These are phyloP conservation scores for Idaea biselata DNA, from an alignment of 2,888 invertebrate species.

Conservation along the genomic window DNA sequence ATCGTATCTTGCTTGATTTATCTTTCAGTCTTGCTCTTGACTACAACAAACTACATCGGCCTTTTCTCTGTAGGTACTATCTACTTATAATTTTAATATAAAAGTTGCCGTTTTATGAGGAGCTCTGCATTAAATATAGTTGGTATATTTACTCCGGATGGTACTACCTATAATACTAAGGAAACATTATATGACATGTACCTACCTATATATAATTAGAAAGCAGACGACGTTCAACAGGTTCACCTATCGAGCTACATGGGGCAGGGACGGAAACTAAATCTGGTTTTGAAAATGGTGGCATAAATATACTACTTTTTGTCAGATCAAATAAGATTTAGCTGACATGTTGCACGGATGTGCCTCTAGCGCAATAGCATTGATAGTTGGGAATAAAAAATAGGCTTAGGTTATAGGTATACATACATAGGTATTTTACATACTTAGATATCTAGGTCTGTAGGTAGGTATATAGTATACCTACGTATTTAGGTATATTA, in stretches of 20 bases:
- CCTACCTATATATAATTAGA: conserved; percentile 15
- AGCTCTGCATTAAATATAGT: background rate
- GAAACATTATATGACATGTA: conserved; percentile 10
- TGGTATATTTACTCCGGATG: background rate
- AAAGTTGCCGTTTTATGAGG: no score
- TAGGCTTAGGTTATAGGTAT: no score
- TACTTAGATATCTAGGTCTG: no score
- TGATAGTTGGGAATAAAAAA: conserved; percentile 23
- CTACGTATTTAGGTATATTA: no score
- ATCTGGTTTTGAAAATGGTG: conserved; percentile 14
- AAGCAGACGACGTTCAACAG: conserved; percentile 9
- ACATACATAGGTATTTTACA: no score
- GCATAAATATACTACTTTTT: background rate
- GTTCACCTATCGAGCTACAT: conserved; percentile 2
- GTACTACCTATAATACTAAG: background rate
- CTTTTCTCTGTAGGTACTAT: background rate
- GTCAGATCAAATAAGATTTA: background rate
- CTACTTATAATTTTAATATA: no score
- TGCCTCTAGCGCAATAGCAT: background rate
- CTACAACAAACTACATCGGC: background rate
- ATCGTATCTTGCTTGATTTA: background rate
- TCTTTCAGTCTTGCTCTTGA: background rate
- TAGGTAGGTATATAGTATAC: no score
- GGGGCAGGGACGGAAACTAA: conserved; percentile 9
- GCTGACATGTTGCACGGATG: background rate